Evolutionary conservation across 37 sponge, comb jelly and placozoan genomes (phyloP).

Genomic region (Aphrocallistes beatrix): DNA sequence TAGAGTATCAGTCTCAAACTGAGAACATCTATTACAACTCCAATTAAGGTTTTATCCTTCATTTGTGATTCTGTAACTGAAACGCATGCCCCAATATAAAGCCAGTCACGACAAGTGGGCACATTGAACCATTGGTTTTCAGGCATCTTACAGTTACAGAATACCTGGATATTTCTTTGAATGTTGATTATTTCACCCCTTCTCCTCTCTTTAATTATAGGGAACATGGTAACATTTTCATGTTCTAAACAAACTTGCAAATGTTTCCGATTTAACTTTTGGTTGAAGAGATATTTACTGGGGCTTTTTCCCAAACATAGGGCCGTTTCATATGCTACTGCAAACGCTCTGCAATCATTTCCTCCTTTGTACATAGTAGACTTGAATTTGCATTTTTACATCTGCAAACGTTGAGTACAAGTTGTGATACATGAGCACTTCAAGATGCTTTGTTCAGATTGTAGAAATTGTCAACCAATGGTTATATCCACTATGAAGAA

Average conservation of each 20-base stretch:
- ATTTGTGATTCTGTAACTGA: too few species aligned
- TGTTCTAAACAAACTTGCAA: neutral
- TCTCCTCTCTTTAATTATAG: neutral
- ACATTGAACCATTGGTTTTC: neutral
- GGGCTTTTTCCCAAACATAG: neutral
- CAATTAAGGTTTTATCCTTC: too few species aligned
- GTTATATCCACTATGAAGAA: too few species aligned
- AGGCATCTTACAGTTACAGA: neutral
- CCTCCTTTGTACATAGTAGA: neutral
- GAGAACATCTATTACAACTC: too few species aligned
- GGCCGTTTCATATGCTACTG: neutral
- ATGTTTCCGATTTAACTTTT: too few species aligned
- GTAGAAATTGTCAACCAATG: too few species aligned
- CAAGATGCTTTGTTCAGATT: neutral
- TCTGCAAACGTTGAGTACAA: neutral
- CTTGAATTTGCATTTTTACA: neutral
- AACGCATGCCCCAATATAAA: neutral
- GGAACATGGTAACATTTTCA: neutral
- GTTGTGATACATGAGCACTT: neutral
- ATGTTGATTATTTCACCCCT: neutral
- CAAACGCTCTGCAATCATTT: neutral
- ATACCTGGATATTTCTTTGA: neutral
- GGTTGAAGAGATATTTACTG: too few species aligned
- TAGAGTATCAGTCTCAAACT: too few species aligned
- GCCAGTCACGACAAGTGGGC: neutral